Percentiles rank a stretch among this genome's conserved stretches.
These are phyloP conservation scores for Noctua fimbriata DNA, from an alignment of 2,888 invertebrate genomes.

Conservation along the genomic window DNA sequence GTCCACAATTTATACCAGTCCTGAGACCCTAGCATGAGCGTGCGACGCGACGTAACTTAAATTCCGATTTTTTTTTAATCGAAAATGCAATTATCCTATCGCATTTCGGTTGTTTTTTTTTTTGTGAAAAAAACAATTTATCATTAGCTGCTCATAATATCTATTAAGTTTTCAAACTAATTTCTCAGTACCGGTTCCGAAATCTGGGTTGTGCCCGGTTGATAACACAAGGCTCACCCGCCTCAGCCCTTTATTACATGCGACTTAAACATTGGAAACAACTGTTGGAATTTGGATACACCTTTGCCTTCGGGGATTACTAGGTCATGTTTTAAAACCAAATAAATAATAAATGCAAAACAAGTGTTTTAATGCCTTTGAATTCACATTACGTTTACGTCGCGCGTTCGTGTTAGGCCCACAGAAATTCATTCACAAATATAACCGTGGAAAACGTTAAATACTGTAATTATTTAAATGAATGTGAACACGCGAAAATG, in stretches of 20 bases:
- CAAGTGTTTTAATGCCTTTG: background rate
- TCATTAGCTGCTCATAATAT: background rate
- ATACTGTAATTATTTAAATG: constrained; percentile 51
- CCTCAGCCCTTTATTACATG: background rate
- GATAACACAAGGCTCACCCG: background rate
- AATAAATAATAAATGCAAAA: background rate
- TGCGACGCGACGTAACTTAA: background rate
- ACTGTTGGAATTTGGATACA: background rate
- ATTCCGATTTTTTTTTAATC: background rate
- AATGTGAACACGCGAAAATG: constrained; percentile 56
- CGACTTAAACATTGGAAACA: background rate
- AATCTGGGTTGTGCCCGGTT: background rate
- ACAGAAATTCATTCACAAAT: constrained; percentile 45
- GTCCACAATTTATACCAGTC: constrained; percentile 5
- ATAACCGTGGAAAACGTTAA: constrained; percentile 39
- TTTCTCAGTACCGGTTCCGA: background rate
- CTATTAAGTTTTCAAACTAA: too few species aligned
- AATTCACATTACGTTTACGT: background rate
- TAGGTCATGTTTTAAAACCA: background rate
- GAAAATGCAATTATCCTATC: background rate
- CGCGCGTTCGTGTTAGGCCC: background rate
- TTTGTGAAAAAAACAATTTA: background rate
- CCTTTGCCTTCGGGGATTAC: background rate
- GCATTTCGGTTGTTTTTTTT: background rate
- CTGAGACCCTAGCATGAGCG: background rate